Percentiles rank a stretch among this genome's conserved stretches.
phyloP scores from a whole-genome alignment of 2,113 vertebrate genomes.

The Bos javanicus region DNA sequence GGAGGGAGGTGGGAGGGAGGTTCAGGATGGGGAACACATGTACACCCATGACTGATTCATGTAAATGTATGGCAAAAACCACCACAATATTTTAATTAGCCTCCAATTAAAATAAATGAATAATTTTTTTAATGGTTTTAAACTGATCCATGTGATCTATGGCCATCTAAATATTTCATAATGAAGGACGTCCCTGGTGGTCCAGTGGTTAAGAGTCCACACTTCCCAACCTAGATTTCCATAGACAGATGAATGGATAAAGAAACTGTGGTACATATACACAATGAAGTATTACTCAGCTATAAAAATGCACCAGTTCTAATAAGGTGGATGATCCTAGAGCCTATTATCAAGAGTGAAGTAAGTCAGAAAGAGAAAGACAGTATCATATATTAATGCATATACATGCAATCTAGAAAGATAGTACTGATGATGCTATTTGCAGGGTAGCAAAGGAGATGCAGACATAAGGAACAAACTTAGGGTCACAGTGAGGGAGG shows the following conservation, averaged over 20 bases:
- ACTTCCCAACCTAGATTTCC: not conserved
- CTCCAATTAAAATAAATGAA: not conserved
- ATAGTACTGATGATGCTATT: not conserved
- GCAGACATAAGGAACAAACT: not conserved
- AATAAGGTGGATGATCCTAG: not conserved
- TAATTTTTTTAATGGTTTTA: not conserved
- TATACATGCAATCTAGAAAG: not conserved
- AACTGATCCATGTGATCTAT: not conserved
- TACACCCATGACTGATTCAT: not conserved
- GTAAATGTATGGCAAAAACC: not conserved
- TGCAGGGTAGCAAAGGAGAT: not conserved
- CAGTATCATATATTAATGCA: not conserved
- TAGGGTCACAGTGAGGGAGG: not conserved
- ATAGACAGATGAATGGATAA: not conserved
- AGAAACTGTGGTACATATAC: not conserved
- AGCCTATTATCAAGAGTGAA: not conserved
- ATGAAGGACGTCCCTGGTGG: not conserved
- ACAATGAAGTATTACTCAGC: not conserved
- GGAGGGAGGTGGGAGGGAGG: not conserved
- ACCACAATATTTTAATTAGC: not conserved
- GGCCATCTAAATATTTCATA: not conserved
- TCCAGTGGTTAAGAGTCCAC: not conserved
- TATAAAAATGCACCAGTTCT: not conserved
- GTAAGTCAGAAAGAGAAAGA: not conserved
- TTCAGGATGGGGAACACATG: not conserved